A percentile compares a stretch with the other conserved stretches of the same genome.
Conservation (phyloP, 2,113 vertebrate species). For the Litocranius walleri region DNA sequence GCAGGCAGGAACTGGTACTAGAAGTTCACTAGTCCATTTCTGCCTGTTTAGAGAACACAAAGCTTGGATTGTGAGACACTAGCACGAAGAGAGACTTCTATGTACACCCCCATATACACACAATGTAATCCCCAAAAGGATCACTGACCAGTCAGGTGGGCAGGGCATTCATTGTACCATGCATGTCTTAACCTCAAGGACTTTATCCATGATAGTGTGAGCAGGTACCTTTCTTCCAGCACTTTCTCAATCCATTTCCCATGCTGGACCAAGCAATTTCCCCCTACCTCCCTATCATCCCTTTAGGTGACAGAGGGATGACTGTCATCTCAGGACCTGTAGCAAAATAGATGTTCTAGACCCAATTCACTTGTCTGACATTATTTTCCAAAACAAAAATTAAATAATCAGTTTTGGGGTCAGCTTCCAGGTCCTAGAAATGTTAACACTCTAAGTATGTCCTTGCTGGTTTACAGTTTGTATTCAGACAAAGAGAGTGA, state of each 20-base stretch:
- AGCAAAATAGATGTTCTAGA: not conserved
- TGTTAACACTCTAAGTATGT: not conserved
- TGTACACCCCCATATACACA: not conserved
- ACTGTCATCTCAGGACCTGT: not conserved
- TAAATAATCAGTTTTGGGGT: not conserved
- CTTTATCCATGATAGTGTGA: not conserved
- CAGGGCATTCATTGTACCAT: not conserved
- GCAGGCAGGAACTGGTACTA: no score
- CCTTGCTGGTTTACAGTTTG: not conserved
- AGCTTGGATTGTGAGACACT: not conserved
- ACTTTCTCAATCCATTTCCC: not conserved
- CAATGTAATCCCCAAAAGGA: not conserved
- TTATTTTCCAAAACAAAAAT: not conserved
- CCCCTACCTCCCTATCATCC: no score
- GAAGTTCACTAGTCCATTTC: not conserved
- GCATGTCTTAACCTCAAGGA: not conserved
- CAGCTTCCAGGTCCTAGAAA: not conserved
- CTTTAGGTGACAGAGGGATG: no score
- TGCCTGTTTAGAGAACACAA: not conserved
- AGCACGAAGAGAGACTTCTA: not conserved
- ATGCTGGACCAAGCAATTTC: not conserved
- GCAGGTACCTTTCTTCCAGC: not conserved
- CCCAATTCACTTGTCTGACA: not conserved
- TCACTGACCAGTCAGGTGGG: not conserved
- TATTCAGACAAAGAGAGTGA: not conserved